A percentile compares a stretch with the other conserved stretches of the same genome.
Conservation (phyloP, 1,140 invertebrate species). For the Bombus picipes region DNA sequence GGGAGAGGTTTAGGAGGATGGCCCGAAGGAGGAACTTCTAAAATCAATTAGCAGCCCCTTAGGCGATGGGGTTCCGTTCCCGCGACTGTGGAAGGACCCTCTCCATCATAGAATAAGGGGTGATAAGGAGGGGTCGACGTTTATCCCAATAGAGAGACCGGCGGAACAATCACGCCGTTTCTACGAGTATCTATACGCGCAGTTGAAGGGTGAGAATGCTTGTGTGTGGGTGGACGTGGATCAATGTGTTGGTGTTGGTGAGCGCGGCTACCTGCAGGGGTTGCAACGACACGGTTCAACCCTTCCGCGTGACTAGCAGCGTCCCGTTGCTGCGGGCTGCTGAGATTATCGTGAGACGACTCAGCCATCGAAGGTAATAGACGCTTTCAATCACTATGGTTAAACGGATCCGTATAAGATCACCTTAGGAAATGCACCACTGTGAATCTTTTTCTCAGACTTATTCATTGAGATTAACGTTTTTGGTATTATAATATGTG, state of each 20-base stretch:
- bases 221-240: background rate
- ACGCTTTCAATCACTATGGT: constrained; percentile 9
- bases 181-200: constrained; percentile 48
- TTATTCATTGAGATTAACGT: background rate
- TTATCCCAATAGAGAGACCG: constrained; percentile 69
- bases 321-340: constrained; percentile 39
- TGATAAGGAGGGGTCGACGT: constrained; percentile 67
- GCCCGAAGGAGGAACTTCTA: constrained; percentile 69
- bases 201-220: background rate
- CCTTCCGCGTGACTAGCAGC: constrained; percentile 45
- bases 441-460: too few species aligned
- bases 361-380: constrained; percentile 18
- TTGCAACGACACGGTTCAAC: constrained; percentile 44
- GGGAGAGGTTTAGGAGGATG: background rate
- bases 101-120: constrained; percentile 66
- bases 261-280: constrained; percentile 22
- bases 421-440: background rate
- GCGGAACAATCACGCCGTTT: constrained; percentile 67
- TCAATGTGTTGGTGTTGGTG: background rate
- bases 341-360: constrained; percentile 48
- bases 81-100: constrained; percentile 59
- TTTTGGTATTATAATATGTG: background rate
- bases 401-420: background rate
- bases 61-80: constrained; percentile 68
- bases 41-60: constrained; percentile 74